A percentile compares a stretch with the other conserved stretches of the same genome.
Evolutionary conservation across 1,140 invertebrate genomes (phyloP).

Genomic region (Hycleus phaleratus): DNA sequence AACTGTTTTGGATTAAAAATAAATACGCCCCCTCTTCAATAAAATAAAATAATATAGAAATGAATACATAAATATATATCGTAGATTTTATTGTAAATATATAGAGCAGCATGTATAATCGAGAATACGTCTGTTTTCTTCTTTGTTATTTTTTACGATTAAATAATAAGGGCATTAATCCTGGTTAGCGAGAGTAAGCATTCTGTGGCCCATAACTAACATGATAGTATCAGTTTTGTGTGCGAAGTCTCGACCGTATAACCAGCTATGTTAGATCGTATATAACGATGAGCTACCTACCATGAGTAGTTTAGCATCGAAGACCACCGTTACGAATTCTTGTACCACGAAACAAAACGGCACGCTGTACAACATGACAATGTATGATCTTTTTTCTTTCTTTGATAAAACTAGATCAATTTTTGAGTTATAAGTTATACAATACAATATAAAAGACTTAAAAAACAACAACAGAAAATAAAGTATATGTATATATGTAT

Average conservation of each 20-base stretch:
- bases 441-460: no score
- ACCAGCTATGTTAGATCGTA: slow-evolving; percentile 8
- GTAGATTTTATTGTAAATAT: slow-evolving; percentile 1
- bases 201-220: slow-evolving; percentile 34
- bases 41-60: no score
- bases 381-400: neutral
- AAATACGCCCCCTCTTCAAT: no score
- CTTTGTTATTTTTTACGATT: slow-evolving; percentile 19
- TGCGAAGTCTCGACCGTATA: slow-evolving; percentile 12
- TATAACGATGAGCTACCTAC: slow-evolving; percentile 6
- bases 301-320: slow-evolving; percentile 3
- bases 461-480: no score
- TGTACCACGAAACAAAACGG: neutral
- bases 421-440: no score
- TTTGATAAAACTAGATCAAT: no score
- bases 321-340: slow-evolving; percentile 24
- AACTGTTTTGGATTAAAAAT: neutral
- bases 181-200: slow-evolving; percentile 30
- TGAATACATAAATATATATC: no score
- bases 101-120: slow-evolving; percentile 11
- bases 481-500: no score
- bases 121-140: slow-evolving; percentile 15
- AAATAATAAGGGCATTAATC: slow-evolving; percentile 34
- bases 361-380: slow-evolving; percentile 3
- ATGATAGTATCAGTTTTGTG: slow-evolving; percentile 30